These are phyloP conservation scores for Holcopasites calliopsidis DNA, from an alignment of 1,140 invertebrate species.

Conservation along the genomic window DNA sequence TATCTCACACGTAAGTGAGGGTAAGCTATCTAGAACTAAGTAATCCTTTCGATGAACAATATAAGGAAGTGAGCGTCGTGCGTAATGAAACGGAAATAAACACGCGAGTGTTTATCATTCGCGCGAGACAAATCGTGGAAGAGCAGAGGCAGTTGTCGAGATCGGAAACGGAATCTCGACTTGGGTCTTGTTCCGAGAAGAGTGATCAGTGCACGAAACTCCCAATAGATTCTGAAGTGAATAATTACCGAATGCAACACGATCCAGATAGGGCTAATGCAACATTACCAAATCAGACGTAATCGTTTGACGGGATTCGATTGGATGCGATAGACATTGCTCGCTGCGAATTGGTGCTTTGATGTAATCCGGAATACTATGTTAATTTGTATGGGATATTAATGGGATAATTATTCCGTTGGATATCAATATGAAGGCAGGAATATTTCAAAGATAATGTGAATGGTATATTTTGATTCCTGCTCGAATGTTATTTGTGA, in stretches of 20 bases:
- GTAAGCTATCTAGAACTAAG: too few species aligned
- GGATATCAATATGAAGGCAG: too few species aligned
- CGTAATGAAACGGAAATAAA: too few species aligned
- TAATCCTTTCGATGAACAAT: too few species aligned
- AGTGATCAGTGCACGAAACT: conserved; percentile 14
- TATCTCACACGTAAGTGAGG: too few species aligned
- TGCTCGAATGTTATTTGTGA: too few species aligned
- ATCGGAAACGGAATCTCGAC: not conserved
- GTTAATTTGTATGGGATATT: too few species aligned
- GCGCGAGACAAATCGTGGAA: not conserved
- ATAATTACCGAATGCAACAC: conserved; percentile 15
- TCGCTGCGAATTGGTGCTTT: not conserved
- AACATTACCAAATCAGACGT: conserved; percentile 2
- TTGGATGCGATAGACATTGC: not conserved
- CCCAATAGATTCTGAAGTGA: conserved; percentile 22
- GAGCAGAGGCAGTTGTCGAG: not conserved
- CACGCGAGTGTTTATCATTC: not conserved
- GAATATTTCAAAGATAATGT: too few species aligned
- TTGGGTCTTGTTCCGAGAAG: not conserved
- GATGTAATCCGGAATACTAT: not conserved
- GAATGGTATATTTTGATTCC: too few species aligned
- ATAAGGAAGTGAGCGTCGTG: too few species aligned
- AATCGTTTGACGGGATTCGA: conserved; percentile 10
- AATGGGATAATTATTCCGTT: too few species aligned
- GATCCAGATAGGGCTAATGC: not conserved